These are phyloP conservation scores for Ursus arctos DNA, from an alignment of 2,113 vertebrate genomes.

Conservation along the genomic window DNA sequence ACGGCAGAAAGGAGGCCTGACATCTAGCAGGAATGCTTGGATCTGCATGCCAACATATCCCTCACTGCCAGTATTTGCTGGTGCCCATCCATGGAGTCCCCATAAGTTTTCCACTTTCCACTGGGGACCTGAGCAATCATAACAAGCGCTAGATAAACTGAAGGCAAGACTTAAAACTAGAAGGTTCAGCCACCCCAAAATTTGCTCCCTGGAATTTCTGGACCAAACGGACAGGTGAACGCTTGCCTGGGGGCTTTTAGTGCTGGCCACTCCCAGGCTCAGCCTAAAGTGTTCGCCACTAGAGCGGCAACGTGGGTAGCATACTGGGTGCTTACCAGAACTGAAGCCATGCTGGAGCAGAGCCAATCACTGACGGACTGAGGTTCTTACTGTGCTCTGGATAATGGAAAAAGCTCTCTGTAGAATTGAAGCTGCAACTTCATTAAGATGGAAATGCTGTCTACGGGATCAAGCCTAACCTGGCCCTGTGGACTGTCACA, in stretches of 20 bases:
- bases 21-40: not conserved
- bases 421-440: not conserved
- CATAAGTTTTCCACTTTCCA: not conserved
- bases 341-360: not conserved
- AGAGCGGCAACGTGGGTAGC: not conserved
- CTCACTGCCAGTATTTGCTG: not conserved
- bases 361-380: not conserved
- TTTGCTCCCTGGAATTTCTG: not conserved
- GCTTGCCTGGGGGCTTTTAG: not conserved
- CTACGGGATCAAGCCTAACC: not conserved
- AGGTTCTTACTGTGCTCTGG: not conserved
- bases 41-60: not conserved
- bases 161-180: not conserved
- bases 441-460: not conserved
- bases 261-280: not conserved
- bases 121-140: not conserved
- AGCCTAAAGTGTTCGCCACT: not conserved
- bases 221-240: not conserved
- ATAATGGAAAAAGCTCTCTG: not conserved
- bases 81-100: not conserved
- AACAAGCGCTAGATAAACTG: not conserved
- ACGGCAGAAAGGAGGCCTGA: not conserved
- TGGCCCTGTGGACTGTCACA: not conserved
- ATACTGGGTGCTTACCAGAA: not conserved
- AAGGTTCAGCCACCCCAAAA: not conserved